Evolutionary conservation across 1,140 invertebrate genomes (phyloP), one percentile per base, ranked within the genome.

Genomic region (Palaemon carinicauda): DNA sequence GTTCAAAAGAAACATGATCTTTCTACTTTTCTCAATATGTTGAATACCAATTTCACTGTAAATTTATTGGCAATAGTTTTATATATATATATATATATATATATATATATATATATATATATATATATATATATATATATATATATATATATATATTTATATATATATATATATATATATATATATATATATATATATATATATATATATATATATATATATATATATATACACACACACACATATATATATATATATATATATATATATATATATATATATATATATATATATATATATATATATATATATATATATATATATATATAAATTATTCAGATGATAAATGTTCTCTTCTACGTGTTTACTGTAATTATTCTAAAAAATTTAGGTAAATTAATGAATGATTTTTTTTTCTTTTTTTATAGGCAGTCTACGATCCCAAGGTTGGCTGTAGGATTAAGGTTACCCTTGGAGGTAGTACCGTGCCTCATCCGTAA

Each of bases 121-220:
- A 33, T 74, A 33, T 74, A 33, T 74, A 33, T 31, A 33, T 74
- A 33, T 74, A 33, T 74, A 33, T 74, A 33, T 74, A 33, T 74
- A 33, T 74, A 33, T 74, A 33, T 74, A 33, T 74, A 33, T 74
- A 33, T 74, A 17, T 74, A 33, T 29, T n/a, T 31, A 33, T 33
- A 33, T 74, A 33, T 74, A 17, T 74, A 33, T 29, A 24, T 33
- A 24, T 29, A 17, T 15, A 15, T 74, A 24, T 33, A 24, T 31
- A 74, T 74, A 74, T 31, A 74, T 74, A 74, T 74, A 74, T 74
- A 74, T 74, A 74, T 31, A 74, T 74, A 74, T 74, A 74, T 31
- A 31, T 74, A 74, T 74, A 74, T 74, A 74, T 74, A 74, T 74
- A 74, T 74, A 31, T 74, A 74, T 74, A 74, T 74, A 74, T 31